These are phyloP conservation scores for Planococcus citri DNA, from an alignment of 1,140 invertebrate species.

Conservation along the genomic window DNA sequence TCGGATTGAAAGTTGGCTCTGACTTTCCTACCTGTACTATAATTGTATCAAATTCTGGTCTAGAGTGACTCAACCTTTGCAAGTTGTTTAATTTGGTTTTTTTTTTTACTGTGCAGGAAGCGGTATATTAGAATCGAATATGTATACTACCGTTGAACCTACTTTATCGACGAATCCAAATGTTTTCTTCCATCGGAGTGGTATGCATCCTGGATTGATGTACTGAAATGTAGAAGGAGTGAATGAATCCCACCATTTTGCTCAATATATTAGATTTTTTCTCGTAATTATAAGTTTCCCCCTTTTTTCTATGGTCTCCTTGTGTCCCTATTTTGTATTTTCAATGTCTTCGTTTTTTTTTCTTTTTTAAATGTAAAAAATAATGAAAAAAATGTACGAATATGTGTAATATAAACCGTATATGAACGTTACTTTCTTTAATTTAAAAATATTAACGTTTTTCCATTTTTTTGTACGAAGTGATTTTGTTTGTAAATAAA, in stretches of 20 bases:
- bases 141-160: slow-evolving; percentile 34
- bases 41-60: no score
- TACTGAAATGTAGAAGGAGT: slow-evolving; percentile 27
- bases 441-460: no score
- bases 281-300: background rate
- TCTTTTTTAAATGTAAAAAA: no score
- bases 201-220: slow-evolving; percentile 33
- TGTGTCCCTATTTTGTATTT: background rate
- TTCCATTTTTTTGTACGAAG: no score
- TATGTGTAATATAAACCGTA: no score
- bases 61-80: no score
- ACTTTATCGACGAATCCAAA: slow-evolving; percentile 34
- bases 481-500: no score
- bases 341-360: background rate
- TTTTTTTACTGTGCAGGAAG: slow-evolving; percentile 21
- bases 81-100: no score
- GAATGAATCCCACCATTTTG: background rate
- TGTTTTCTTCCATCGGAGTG: slow-evolving; percentile 33
- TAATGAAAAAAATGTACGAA: no score
- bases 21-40: no score
- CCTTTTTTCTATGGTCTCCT: background rate
- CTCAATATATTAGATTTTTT: slow-evolving; percentile 4
- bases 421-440: no score
- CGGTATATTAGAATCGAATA: slow-evolving; percentile 30
- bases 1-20: no score